Percentiles rank a stretch among this genome's conserved stretches.
Conservation (phyloP, 2,888 invertebrate species). For the Chymomyza fuscimana region DNA sequence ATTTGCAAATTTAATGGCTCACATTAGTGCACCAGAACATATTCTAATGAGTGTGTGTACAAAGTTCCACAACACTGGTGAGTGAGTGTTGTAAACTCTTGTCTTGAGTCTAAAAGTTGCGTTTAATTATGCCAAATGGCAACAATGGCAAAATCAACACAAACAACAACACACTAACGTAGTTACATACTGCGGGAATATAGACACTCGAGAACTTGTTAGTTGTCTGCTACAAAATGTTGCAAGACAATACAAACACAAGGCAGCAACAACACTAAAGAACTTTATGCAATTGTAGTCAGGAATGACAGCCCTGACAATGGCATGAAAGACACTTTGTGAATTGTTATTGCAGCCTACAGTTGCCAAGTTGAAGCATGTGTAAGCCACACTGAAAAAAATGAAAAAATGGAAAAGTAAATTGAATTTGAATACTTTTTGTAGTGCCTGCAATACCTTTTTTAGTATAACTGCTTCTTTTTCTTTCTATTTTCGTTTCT, state of each 20-base stretch:
- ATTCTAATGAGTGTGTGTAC: constrained; percentile 32
- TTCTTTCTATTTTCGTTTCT: too few relatives aligned
- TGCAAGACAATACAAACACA: constrained; percentile 45
- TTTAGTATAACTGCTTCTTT: too few relatives aligned
- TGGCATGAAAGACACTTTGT: constrained; percentile 41
- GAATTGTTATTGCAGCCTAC: constrained; percentile 65
- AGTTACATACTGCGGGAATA: neutral
- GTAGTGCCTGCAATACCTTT: too few relatives aligned
- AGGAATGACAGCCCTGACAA: constrained; percentile 61
- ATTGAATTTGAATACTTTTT: too few relatives aligned
- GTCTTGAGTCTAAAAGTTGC: constrained; percentile 30
- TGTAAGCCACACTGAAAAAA: constrained; percentile 8
- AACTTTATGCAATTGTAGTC: constrained; percentile 59
- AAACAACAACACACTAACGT: constrained; percentile 13
- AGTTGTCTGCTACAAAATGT: constrained; percentile 19
- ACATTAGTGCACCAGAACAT: constrained; percentile 27
- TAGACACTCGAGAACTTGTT: constrained; percentile 22
- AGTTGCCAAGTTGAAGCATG: constrained; percentile 47
- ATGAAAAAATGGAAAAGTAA: neutral
- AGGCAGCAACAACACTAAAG: constrained; percentile 1
- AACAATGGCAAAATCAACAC: constrained; percentile 56
- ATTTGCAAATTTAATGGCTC: constrained; percentile 41
- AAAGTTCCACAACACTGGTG: constrained; percentile 22
- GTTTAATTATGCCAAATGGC: constrained; percentile 68
- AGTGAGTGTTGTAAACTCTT: neutral